Conservation (phyloP, 64 coral and sea anemone species). For the Pachyseris speciosa region DNA sequence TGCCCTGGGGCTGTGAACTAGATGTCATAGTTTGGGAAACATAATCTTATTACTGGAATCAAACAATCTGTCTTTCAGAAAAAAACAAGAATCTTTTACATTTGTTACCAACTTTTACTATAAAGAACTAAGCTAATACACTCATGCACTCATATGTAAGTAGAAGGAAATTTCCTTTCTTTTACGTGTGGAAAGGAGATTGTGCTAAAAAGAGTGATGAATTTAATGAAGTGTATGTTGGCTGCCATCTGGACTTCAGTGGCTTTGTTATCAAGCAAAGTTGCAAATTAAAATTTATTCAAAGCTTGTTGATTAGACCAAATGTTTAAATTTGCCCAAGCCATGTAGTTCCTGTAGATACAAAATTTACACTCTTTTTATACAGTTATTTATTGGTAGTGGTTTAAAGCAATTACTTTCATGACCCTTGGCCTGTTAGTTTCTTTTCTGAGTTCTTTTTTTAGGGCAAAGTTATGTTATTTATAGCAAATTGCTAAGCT, state of each 20-base stretch:
- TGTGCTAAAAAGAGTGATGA: not conserved
- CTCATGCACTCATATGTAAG: not conserved
- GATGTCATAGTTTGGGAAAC: not conserved
- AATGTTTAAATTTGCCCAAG: not conserved
- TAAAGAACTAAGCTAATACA: no score
- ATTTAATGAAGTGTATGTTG: not conserved
- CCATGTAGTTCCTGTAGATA: not conserved
- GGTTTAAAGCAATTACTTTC: not conserved
- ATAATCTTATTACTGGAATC: not conserved
- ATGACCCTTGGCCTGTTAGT: not conserved
- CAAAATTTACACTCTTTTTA: not conserved
- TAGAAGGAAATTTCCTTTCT: no score
- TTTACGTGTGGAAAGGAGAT: not conserved
- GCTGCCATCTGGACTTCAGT: conserved; percentile 2
- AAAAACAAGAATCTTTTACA: no score
- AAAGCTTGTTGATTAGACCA: not conserved
- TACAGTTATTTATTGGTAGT: not conserved
- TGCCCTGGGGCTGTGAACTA: not conserved
- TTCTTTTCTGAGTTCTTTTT: no score
- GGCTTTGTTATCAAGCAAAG: conserved; percentile 1
- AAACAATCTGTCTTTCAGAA: not conserved
- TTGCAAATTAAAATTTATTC: not conserved
- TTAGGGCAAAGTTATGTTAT: no score
- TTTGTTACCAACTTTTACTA: no score
- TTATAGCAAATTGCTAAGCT: no score